These are phyloP conservation scores for Cyanistes caeruleus DNA, from an alignment of 2,113 vertebrate species.

Conservation along the genomic window DNA sequence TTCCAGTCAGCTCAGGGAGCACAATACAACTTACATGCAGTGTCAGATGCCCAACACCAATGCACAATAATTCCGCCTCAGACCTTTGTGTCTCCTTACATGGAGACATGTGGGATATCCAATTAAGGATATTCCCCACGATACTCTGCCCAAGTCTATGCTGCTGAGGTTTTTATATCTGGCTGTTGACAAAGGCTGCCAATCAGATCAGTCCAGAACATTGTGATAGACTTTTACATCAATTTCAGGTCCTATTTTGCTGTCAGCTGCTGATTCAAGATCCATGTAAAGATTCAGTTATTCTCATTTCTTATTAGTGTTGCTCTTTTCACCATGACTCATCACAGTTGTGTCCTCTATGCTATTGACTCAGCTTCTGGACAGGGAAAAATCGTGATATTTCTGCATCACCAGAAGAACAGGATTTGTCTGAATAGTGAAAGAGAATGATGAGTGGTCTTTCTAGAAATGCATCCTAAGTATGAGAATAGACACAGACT, in stretches of 20 bases:
- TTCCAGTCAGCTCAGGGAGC: not conserved
- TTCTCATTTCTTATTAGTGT: not conserved
- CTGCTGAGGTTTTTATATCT: not conserved
- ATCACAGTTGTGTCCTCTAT: not conserved
- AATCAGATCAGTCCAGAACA: not conserved
- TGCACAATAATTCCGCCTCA: not conserved
- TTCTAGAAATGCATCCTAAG: not conserved
- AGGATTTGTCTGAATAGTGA: not conserved
- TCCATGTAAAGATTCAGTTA: not conserved
- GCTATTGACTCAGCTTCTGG: not conserved
- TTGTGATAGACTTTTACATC: not conserved
- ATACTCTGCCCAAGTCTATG: not conserved
- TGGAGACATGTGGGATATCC: not conserved
- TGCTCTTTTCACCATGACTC: not conserved
- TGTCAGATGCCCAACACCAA: too few relatives aligned
- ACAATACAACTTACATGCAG: not conserved
- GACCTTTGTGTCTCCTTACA: not conserved
- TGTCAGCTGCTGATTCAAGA: not conserved
- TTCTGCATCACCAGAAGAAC: not conserved
- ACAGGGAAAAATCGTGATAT: not conserved
- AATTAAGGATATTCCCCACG: not conserved
- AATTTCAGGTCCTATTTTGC: not conserved
- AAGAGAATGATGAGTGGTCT: not conserved
- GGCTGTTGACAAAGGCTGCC: not conserved
- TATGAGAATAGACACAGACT: not conserved